phyloP scores from a whole-genome alignment of 2,888 invertebrate genomes.

The Ophion obscuratus region DNA sequence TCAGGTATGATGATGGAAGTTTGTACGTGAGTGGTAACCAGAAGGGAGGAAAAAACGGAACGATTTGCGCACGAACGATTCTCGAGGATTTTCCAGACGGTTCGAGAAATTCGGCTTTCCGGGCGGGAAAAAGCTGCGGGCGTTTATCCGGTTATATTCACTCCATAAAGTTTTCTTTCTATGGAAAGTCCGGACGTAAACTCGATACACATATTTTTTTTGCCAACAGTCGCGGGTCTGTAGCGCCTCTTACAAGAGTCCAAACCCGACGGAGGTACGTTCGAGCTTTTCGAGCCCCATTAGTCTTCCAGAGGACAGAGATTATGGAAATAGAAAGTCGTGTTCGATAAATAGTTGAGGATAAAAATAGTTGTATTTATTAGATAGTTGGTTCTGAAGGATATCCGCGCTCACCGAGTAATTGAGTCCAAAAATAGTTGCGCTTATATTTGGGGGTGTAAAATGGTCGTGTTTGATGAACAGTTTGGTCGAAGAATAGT shows the following conservation, averaged over 20 bases:
- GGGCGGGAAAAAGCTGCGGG: constrained; percentile 35
- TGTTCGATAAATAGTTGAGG: too few relatives aligned
- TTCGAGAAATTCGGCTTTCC: constrained; percentile 51
- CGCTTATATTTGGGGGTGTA: too few relatives aligned
- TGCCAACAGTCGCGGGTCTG: neutral
- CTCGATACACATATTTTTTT: constrained; percentile 38
- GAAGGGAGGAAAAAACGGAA: constrained; percentile 16
- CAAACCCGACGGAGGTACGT: neutral
- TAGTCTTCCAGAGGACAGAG: too few relatives aligned
- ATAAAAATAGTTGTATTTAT: too few relatives aligned
- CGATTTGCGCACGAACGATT: constrained; percentile 25
- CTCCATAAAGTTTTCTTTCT: constrained; percentile 61
- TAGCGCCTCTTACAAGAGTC: neutral
- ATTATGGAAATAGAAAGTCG: too few relatives aligned
- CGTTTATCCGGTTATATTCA: constrained; percentile 60
- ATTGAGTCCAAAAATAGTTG: too few relatives aligned
- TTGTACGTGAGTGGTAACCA: neutral
- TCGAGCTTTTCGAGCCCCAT: too few relatives aligned
- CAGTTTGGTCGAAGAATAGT: too few relatives aligned
- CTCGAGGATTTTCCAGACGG: constrained; percentile 47
- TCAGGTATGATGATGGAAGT: neutral
- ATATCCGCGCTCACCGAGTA: too few relatives aligned
- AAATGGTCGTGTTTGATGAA: too few relatives aligned
- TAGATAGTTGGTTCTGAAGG: too few relatives aligned
- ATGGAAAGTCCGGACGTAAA: constrained; percentile 39